Conservation (phyloP, 2,888 invertebrate genomes). For the Sinhomidia bicolor region DNA sequence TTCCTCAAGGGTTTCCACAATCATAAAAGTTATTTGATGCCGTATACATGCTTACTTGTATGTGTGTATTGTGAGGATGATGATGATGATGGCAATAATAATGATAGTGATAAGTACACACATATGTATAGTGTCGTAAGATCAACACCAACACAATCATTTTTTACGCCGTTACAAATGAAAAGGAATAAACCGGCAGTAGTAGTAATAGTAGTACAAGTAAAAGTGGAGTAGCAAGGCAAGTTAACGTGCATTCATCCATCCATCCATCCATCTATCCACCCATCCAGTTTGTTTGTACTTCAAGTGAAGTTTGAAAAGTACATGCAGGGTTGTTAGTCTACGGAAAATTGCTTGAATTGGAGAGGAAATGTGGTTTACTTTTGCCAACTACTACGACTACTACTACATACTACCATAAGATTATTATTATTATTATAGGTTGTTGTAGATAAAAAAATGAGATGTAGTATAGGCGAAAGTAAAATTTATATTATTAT, state of each 20-base stretch:
- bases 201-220: background rate
- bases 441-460: background rate
- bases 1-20: slow-evolving; percentile 10
- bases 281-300: slow-evolving; percentile 6
- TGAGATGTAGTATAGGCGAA: too few species aligned
- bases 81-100: background rate
- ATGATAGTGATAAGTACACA: slow-evolving; percentile 13
- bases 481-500: too few species aligned
- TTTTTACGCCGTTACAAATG: background rate
- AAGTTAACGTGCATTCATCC: background rate
- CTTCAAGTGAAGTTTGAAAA: slow-evolving; percentile 9
- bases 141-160: slow-evolving; percentile 17
- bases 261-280: background rate
- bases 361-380: background rate
- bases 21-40: slow-evolving; percentile 35
- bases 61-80: background rate
- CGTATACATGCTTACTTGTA: background rate
- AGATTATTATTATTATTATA: background rate
- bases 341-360: background rate
- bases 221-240: background rate
- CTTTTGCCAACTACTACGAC: background rate
- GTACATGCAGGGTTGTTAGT: background rate
- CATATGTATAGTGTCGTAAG: background rate
- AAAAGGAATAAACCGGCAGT: background rate
- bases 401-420: background rate